Conservation (phyloP, 2,888 invertebrate genomes). For the Dinocampus coccinellae region DNA sequence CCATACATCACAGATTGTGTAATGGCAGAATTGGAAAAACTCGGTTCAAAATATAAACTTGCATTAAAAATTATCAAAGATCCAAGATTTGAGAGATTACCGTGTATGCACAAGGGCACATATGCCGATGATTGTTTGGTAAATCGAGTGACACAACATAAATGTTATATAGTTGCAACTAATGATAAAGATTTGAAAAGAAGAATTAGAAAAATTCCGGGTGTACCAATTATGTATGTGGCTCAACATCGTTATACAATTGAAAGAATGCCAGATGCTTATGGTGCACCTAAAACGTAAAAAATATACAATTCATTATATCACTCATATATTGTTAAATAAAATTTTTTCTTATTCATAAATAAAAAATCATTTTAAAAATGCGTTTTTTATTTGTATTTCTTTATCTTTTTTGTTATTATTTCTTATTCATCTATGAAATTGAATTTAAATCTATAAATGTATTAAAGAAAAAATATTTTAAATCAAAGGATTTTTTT, state of each 20-base stretch:
- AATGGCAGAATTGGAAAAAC: constrained; percentile 95
- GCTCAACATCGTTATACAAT: constrained; percentile 93
- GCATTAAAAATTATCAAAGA: constrained; percentile 96
- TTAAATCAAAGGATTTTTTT: background rate
- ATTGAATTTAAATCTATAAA: too few species aligned
- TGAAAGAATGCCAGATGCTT: constrained; percentile 99
- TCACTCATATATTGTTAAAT: background rate
- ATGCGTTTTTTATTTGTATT: background rate
- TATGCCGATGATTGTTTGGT: constrained; percentile 99
- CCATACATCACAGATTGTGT: constrained; percentile 99
- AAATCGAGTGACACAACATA: constrained; percentile 96
- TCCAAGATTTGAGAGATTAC: constrained; percentile 90
- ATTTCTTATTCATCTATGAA: background rate
- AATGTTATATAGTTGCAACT: constrained; percentile 99
- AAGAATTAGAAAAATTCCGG: constrained; percentile 96
- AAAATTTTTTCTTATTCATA: background rate
- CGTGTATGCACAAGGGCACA: constrained; percentile 96
- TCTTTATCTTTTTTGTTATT: background rate
- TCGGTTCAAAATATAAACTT: constrained; percentile 94
- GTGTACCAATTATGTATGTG: constrained; percentile 99
- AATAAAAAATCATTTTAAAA: background rate
- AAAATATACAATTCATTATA: background rate
- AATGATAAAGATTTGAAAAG: constrained; percentile 98
- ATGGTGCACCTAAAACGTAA: constrained; percentile 85
- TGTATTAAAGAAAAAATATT: too few species aligned